Evolutionary conservation across 2,797 vertebrate species (phyloP).

Genomic region (Anolis apletophallus): DNA sequence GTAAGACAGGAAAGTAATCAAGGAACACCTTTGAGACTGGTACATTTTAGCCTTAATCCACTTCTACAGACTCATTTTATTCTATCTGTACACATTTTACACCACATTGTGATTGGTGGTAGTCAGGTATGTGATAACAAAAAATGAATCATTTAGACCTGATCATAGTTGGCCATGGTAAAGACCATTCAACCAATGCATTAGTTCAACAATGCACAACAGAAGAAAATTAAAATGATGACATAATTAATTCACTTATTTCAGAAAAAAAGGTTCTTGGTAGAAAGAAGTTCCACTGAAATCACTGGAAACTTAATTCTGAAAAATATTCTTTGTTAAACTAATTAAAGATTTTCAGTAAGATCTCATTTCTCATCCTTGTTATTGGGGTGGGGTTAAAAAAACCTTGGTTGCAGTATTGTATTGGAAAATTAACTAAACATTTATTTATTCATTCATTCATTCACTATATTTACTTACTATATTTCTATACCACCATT

Average conservation of each 20-base stretch:
- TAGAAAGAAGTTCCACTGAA: too few relatives aligned
- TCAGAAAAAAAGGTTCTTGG: background rate
- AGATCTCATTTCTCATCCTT: background rate
- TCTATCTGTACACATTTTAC: background rate
- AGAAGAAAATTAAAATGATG: background rate
- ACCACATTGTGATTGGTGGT: background rate
- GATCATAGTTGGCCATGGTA: background rate
- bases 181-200: background rate
- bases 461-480: too few relatives aligned
- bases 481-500: too few relatives aligned
- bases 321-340: background rate
- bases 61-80: too few relatives aligned
- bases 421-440: background rate
- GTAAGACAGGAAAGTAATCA: too few relatives aligned
- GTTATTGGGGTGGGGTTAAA: background rate
- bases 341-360: background rate
- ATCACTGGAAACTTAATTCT: background rate
- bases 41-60: too few relatives aligned
- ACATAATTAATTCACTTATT: background rate
- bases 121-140: background rate
- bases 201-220: background rate
- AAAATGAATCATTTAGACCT: background rate
- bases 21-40: too few relatives aligned
- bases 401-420: background rate
- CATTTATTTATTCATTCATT: too few relatives aligned